Base-by-base conservation (phyloP, 2,113 vertebrate species). In the Protomyctophum bolini region DNA sequence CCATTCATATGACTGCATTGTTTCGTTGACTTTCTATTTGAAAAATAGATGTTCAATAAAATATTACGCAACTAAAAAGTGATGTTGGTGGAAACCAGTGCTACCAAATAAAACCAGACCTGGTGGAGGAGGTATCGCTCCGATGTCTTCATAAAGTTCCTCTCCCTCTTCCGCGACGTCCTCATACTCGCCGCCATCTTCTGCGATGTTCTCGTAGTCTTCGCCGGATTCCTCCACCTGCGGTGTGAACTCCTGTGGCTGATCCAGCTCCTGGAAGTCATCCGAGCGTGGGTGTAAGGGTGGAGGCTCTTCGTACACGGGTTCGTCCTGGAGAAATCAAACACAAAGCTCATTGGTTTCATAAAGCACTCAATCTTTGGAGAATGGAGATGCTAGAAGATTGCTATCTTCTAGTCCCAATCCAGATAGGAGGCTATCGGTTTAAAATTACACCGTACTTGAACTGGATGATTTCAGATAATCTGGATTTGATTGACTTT, bases 131-230 rank as follows among this genome's bases (percentile, higher is more conserved):
- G 47, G 62, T 7, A 4, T n/a, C 6, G 46, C 7, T 9, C 10
- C 57, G 0, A 58, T 15, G 14, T 1, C 21, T 62, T 12, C 50
- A 10, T 21, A 29, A 33, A 5, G 1, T 63, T 49, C 8, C n/a
- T n/a, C 56, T 72, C 6, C 21, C 82, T 61, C 46, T 11, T 84
- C 80, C 0, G 6, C 82, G 2, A 95, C 66, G 5, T 94, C 94
- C 58, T 97, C 94, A 4, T 97, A 97, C 6, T 94, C 93, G 56
- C 71, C 93, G 0, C 85, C 91, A 1, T 76, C 0, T 41, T 52
- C 85, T 7, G 21, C 21, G 21, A 41, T 41, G 33, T 41, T 41
- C 33, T 41, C 33, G 4, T 41, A 41, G 52, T 58, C 0, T 65
- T 29, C 7, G 8, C n/a, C 1, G 73, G 67, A 47, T 78, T 63